Evolutionary conservation across 2,113 vertebrate genomes (phyloP), one percentile per base, ranked within the genome.

Genomic region (Bucco capensis): DNA sequence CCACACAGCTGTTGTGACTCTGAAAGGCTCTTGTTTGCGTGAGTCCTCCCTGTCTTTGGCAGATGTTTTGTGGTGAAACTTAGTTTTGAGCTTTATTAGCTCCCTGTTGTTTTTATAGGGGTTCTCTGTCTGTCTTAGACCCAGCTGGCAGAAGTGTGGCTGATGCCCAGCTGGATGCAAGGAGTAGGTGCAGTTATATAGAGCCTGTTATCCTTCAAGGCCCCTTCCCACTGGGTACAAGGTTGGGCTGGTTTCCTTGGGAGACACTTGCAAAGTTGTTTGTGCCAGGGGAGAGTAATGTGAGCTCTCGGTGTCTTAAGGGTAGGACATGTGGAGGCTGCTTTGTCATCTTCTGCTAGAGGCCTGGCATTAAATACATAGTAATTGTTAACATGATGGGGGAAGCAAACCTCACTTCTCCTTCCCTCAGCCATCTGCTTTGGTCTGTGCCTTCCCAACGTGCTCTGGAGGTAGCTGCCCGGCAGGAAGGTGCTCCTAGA

Each of bases 31-130:
- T 40, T 85, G 71, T 88, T 94, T 87, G 76, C 8, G 0, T 51
- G 83, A 84, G 82, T 90, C 74, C 35, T 83, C 51, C 56, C 87
- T 96, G 86, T 92, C 67, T 94, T 93, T 82, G 64, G 84, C 91
- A 83, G 61, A 85, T 73, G 35, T 66, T 95, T 87, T 89, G 78
- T 89, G 81, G 67, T 76, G 17, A 46, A 58, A 91, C 50, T 66
- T 83, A 42, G 54, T 92, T 89, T 76, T 57, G 62, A 85, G 74
- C 84, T 85, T 76, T 72, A 81, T 88, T 93, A 90, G 84, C 56
- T 76, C 62, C 67, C 89, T 71, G 35, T 66, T 89, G 75, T 38
- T 78, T 96, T 96, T 87, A 54, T 62, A 86, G 42, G 22, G 47
- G 19, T 54, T 95, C 46, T 88, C 46, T 60, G 12, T 57, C 8